Conservation (phyloP, 2,888 invertebrate species). For the Elmis aenea region DNA sequence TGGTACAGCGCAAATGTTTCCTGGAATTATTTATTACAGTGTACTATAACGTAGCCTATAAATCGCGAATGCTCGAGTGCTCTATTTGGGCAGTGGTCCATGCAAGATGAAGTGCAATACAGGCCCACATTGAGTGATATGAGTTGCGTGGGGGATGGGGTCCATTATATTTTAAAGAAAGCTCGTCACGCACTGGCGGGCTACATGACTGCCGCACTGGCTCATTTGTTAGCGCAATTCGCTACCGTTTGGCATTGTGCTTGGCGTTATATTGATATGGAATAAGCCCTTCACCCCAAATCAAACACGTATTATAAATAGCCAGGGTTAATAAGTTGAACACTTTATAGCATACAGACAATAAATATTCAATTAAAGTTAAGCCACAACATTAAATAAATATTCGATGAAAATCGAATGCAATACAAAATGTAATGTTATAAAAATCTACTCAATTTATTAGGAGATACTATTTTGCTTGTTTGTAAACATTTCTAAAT, state of each 20-base stretch:
- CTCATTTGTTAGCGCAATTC: slow-evolving; percentile 32
- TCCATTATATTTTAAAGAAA: slow-evolving; percentile 34
- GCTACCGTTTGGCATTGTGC: slow-evolving; percentile 25
- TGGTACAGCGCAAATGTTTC: no score
- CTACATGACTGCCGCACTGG: slow-evolving; percentile 30
- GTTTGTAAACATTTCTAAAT: no score
- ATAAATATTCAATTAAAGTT: no score
- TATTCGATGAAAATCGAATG: no score
- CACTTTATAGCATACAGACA: no score
- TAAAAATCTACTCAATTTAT: no score
- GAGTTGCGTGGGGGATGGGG: slow-evolving; percentile 25
- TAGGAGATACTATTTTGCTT: no score
- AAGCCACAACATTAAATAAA: no score
- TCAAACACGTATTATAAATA: slow-evolving; percentile 25
- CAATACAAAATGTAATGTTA: no score
- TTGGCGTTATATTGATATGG: slow-evolving; percentile 26
- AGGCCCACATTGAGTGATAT: slow-evolving; percentile 22
- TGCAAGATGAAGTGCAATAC: slow-evolving; percentile 36
- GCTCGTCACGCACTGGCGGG: slow-evolving; percentile 29
- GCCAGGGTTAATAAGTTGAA: no score
- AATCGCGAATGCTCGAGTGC: slow-evolving; percentile 24
- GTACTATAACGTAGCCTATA: slow-evolving; percentile 22
- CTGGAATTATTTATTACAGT: slow-evolving; percentile 18
- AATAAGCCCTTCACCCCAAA: slow-evolving; percentile 24
- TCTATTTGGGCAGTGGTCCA: slow-evolving; percentile 33